Evolutionary conservation across 2,113 vertebrate species (phyloP), one percentile per base, ranked within the genome.

Genomic region (Sturnus vulgaris): DNA sequence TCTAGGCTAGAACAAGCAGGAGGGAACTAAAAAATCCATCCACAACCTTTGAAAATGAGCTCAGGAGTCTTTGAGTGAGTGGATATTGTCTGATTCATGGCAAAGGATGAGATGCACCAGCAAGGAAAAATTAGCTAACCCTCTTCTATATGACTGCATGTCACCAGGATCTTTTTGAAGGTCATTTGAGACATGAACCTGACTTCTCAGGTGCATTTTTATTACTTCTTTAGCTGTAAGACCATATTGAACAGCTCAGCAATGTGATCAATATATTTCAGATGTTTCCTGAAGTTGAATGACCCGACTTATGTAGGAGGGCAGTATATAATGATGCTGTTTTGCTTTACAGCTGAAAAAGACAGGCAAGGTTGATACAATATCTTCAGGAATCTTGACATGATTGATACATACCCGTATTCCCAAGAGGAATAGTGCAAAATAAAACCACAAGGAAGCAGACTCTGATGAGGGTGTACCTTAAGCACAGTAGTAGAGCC

Each of bases 41-140:
- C 30, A 65, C 9, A 42, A 33, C 19, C 11, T 64, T 10, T 37
- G n/a, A 79, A 76, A 30, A 78, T 44, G 11, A 83, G 10, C 7
- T 81, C 25, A 71, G 28, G 33, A 53, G 23, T 69, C 46, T 79
- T 80, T 1, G 2, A 77, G 14, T 30, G 72, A 70, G 55, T 8
- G 7, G 5, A 1, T 59, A 31, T 23, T 31, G 5, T 39, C 77
- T 2, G 0, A 28, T 73, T 88, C 20, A 40, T 0, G 0, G 9
- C 40, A 64, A 71, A 91, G 4, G 2, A 39, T 28, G 46, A 77
- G 11, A 17, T 50, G 3, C 10, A 55, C 5, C 9, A 52, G 15
- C 27, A 73, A 94, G 60, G 21, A 60, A 82, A 72, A 82, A 25
- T 21, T 33, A 86, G n/a, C 23, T 59, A 2, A 71, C 20, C 17